Evolutionary conservation across 2,797 vertebrate genomes (phyloP), one percentile per base, ranked within the genome.

Genomic region (Sebastes kiyomatsui): DNA sequence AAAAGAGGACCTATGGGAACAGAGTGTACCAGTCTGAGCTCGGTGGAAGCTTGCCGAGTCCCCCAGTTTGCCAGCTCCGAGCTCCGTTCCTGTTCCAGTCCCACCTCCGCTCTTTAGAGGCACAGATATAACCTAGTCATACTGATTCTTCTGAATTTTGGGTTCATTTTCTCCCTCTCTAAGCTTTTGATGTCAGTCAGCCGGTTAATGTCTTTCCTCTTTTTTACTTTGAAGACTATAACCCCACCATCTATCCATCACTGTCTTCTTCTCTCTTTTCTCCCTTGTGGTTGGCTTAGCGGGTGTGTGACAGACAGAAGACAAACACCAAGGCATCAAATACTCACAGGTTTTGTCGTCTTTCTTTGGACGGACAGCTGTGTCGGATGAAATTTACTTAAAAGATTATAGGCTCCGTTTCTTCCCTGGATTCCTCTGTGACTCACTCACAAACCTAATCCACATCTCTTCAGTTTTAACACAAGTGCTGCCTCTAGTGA

Each of bases 371-470:
- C 7, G 6, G 27, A 52, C 77, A 67, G 76, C 81, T 72, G 67
- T 35, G 77, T 52, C 46, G 73, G 64, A 71, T 56, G 62, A 83
- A 64, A 72, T 76, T 73, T 64, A 65, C 68, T 70, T n/a, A 59
- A 54, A 67, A 81, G 58, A 77, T 77, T 65, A 76, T 46, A 49
- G 32, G 23, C 20, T 72, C 46, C n/a, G 72, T 75, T 75, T 78
- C 76, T 56, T 60, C 38, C 59, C 23, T 27, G 30, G 23, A 38
- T 72, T 69, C 46, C 46, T 55, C 32, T 54, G 20, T 56, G 66
- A 77, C 35, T 82, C 55, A 18, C 33, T 55, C 70, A 20, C 52
- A 38, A 73, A 49, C 25, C 14, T 56, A 70, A 67, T 64, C 62
- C 58, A 65, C 32, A 6, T 68, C 64, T 28, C 23, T 3, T 23